Conservation (phyloP, 2,113 vertebrate genomes). For the Channa maculata region DNA sequence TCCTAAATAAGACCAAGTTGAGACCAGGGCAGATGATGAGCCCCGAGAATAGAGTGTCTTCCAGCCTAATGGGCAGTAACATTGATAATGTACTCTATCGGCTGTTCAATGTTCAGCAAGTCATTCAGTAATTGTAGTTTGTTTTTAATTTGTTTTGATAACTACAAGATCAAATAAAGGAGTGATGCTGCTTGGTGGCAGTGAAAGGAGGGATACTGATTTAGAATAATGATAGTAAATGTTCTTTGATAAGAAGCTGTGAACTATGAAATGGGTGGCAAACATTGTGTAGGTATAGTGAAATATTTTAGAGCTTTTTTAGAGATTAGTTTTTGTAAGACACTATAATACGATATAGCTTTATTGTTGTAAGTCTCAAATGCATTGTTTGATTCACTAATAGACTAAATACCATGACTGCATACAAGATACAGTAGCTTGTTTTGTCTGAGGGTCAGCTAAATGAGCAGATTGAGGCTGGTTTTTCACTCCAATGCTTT, state of each 20-base stretch:
- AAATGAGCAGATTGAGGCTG: constrained; percentile 1
- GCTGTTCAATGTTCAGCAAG: neutral
- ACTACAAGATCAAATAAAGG: neutral
- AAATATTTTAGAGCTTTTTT: too few species aligned
- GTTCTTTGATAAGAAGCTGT: too few species aligned
- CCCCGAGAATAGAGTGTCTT: neutral
- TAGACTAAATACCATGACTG: constrained; percentile 4
- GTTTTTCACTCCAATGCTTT: constrained; percentile 15
- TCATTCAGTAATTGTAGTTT: neutral
- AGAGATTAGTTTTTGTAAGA: neutral
- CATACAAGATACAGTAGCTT: constrained; percentile 13
- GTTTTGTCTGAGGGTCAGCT: constrained; percentile 46
- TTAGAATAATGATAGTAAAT: neutral
- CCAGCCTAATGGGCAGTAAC: constrained; percentile 12
- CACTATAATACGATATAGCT: neutral
- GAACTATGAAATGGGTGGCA: too few species aligned
- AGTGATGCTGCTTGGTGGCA: neutral
- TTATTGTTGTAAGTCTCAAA: neutral
- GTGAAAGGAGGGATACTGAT: neutral
- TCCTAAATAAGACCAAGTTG: constrained; percentile 36
- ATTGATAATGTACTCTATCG: constrained; percentile 48
- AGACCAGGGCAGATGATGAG: constrained; percentile 1
- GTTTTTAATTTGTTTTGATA: neutral
- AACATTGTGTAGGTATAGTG: too few species aligned
- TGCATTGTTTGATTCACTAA: constrained; percentile 5